Conservation (phyloP, 2,113 vertebrate species). For the Genyomyrus donnyi region DNA sequence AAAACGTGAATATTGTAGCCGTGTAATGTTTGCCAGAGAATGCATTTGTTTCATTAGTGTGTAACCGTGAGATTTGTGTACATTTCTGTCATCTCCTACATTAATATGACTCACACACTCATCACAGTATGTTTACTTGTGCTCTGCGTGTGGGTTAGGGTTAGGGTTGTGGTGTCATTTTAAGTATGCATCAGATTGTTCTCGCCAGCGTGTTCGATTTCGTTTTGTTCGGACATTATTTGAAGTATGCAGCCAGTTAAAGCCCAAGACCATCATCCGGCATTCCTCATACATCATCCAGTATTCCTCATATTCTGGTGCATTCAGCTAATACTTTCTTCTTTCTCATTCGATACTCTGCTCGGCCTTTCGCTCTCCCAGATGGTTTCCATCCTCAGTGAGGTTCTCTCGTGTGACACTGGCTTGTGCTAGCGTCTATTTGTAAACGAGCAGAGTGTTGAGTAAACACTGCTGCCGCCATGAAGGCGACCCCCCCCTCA, state of each 20-base stretch:
- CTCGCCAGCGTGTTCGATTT: fast-evolving
- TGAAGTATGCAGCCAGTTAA: neutral
- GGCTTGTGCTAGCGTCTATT: constrained; percentile 48
- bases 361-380: constrained; percentile 30
- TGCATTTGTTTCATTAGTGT: neutral
- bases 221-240: neutral
- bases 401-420: constrained; percentile 40
- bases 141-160: neutral
- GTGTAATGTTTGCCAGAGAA: neutral
- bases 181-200: neutral
- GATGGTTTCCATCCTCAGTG: constrained; percentile 56
- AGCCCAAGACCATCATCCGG: neutral
- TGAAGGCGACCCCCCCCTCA: constrained; percentile 43
- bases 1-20: neutral
- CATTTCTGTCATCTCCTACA: neutral
- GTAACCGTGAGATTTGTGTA: neutral
- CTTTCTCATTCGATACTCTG: neutral
- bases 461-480: constrained; percentile 59
- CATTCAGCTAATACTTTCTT: neutral
- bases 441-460: constrained; percentile 58
- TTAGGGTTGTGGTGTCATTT: neutral
- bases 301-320: constrained; percentile 10
- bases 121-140: neutral
- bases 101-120: neutral
- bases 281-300: neutral